Base-by-base conservation (phyloP, 2,113 vertebrate species). In the Corvus cornix region DNA sequence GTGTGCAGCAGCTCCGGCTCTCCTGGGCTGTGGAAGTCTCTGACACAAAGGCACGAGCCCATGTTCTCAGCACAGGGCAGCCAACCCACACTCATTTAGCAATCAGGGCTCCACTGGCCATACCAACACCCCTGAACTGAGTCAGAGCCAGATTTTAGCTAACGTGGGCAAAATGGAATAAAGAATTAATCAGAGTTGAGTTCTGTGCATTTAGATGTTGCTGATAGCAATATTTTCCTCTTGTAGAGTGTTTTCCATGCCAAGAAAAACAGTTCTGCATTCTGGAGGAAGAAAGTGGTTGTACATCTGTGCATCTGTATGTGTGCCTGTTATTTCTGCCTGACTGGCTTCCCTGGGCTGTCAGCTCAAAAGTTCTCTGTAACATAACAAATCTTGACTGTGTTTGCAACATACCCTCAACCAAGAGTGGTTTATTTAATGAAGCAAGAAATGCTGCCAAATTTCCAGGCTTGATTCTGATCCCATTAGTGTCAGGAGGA, bases 341-440 rank as follows among this genome's bases (percentile, higher is more conserved):
- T 55, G 59, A 77, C 48, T 17, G 9, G 19, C 75, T 93, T 87
- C 62, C 76, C 26, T 3, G 69, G 43, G 53, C 86, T 87, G 80
- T 84, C 94, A 92, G 76, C 84, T 96, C 52, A 33, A 5, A 91
- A 88, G 39, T 76, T 89, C 56, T 86, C 46, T 69, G 82, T 78
- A 60, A 82, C 6, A 16, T 59, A 91, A 87, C 70, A 68, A 64
- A 60, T 73, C 89, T 58, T 73, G 64, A 87, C 76, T 76, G 31
- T 20, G 30, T 69, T 89, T 89, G 75, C 74, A 76, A 76, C 56
- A 90, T 66, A 92, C 43, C 66, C 48, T 76, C 58, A 59, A 49
- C 44, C 14, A 46, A 86, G 37, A 83, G 44, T 6, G 1, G 14
- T 75, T 94, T 76, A 83, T 95, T 91, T 95, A 86, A 95, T 55